Conservation (phyloP, 2,888 invertebrate species). For the Macrophya annulata region DNA sequence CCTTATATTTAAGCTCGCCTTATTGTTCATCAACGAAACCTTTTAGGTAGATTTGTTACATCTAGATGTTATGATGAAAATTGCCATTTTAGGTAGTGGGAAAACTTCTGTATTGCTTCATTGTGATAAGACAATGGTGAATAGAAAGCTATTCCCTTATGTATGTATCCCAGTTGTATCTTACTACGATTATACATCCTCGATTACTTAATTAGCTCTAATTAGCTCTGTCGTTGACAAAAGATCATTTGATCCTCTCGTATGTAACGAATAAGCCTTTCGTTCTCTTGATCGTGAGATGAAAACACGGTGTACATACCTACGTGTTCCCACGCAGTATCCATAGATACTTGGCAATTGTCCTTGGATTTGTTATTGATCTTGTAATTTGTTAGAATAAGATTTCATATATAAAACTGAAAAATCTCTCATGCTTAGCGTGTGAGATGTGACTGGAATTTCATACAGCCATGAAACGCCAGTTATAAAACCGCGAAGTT, state of each 20-base stretch:
- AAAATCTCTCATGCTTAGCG: slow-evolving; percentile 35
- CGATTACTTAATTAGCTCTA: background rate
- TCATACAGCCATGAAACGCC: background rate
- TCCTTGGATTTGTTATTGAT: background rate
- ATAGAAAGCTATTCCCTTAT: background rate
- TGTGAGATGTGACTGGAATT: slow-evolving; percentile 12
- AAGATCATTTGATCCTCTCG: background rate
- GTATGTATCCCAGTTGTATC: background rate
- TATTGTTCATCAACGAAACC: slow-evolving; percentile 12
- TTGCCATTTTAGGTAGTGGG: background rate
- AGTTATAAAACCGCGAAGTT: background rate
- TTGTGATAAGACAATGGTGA: background rate
- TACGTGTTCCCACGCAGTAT: background rate
- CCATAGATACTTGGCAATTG: background rate
- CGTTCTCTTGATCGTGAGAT: background rate
- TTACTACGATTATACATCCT: background rate
- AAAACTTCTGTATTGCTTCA: background rate
- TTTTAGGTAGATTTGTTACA: slow-evolving; percentile 1
- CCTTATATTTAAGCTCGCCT: background rate
- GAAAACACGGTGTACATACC: background rate
- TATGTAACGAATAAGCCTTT: background rate
- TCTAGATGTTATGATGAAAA: background rate
- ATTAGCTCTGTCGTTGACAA: background rate
- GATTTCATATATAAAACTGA: background rate
- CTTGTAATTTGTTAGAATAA: background rate